Evolutionary conservation across 2,113 vertebrate species (phyloP).

Genomic region (Verasper variegatus): DNA sequence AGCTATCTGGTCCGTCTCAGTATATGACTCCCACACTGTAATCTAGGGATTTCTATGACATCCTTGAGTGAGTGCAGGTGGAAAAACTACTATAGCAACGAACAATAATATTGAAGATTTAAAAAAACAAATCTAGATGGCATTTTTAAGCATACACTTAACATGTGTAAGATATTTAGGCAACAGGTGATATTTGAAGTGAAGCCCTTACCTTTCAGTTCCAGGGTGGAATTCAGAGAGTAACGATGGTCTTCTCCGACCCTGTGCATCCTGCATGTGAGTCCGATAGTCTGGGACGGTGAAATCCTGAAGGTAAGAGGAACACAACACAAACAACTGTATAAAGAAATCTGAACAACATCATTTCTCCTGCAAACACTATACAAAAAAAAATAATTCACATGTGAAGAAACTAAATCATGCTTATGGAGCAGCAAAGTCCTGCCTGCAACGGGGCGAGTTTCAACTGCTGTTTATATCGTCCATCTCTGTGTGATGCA

Average conservation of each 20-base stretch:
- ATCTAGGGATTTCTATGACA: background rate
- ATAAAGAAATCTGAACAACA: background rate
- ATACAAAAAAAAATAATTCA: background rate
- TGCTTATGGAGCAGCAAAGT: background rate
- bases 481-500: no score
- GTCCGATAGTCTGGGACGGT: conserved; percentile 91
- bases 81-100: background rate
- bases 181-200: background rate
- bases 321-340: conserved; percentile 13
- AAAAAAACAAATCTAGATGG: background rate
- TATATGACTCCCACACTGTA: background rate
- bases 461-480: no score
- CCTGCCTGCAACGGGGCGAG: no score
- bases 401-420: background rate
- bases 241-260: conserved; percentile 92
- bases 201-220: conserved; percentile 87
- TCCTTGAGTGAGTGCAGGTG: background rate
- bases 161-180: background rate
- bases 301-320: conserved; percentile 86
- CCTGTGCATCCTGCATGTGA: conserved; percentile 92
- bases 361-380: background rate
- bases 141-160: background rate
- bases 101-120: background rate
- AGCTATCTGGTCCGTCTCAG: background rate
- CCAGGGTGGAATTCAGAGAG: conserved; percentile 97